Evolutionary conservation across 1,140 invertebrate genomes (phyloP).

Genomic region (Scaptomyza montana): DNA sequence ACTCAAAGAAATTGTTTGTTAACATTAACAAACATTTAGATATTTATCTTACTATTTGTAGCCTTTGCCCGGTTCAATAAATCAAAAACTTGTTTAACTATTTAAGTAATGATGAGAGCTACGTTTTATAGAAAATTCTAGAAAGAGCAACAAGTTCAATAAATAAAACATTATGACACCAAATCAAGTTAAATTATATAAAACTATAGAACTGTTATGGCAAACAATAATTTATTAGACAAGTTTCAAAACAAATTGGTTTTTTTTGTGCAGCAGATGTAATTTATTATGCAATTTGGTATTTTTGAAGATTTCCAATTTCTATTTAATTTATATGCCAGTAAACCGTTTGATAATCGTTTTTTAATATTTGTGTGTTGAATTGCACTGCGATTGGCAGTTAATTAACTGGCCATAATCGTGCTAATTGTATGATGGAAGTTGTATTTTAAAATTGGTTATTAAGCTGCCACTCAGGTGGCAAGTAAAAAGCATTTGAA

Average conservation of each 20-base stretch:
- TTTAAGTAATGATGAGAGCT: neutral
- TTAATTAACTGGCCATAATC: slow-evolving; percentile 66
- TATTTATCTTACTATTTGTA: neutral
- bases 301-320: no score
- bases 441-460: slow-evolving; percentile 66
- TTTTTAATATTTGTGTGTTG: slow-evolving; percentile 10
- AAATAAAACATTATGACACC: neutral
- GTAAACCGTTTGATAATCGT: no score
- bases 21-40: neutral
- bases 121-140: neutral
- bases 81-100: neutral
- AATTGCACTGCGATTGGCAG: slow-evolving; percentile 22
- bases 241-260: neutral
- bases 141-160: neutral
- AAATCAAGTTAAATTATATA: neutral
- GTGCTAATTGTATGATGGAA: slow-evolving; percentile 73
- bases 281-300: neutral
- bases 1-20: no score
- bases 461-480: slow-evolving; percentile 75
- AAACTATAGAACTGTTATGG: neutral
- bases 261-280: neutral
- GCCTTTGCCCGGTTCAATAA: neutral
- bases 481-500: slow-evolving; percentile 68
- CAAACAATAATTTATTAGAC: neutral
- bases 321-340: no score